Evolutionary conservation across 2,888 invertebrate species (phyloP).

Genomic region (Andrena bucephala): DNA sequence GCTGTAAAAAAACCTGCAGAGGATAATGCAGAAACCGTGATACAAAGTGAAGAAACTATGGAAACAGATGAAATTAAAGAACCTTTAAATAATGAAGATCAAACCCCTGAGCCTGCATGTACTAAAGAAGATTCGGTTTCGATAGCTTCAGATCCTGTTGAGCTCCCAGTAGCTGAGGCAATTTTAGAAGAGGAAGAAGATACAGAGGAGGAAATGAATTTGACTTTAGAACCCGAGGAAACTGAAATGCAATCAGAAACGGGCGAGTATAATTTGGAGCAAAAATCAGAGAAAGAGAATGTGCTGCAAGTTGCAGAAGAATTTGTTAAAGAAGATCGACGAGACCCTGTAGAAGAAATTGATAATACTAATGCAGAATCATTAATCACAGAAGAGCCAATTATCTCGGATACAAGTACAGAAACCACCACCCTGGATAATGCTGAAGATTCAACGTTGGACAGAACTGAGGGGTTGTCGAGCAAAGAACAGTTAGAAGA

Average conservation of each 20-base stretch:
- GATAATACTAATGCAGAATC: conserved; percentile 16
- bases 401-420: not conserved
- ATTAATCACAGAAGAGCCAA: conserved; percentile 1
- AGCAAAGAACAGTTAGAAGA: conserved; percentile 35
- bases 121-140: conserved; percentile 38
- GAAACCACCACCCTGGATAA: not conserved
- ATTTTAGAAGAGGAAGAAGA: conserved; percentile 18
- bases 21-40: not conserved
- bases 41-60: conserved; percentile 4
- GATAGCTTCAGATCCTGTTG: not conserved
- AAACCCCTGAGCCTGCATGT: conserved; percentile 4
- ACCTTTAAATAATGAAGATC: not conserved
- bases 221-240: conserved; percentile 64
- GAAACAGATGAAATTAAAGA: not conserved
- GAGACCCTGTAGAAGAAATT: conserved; percentile 14
- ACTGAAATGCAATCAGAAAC: conserved; percentile 35
- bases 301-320: conserved; percentile 27
- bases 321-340: conserved; percentile 30
- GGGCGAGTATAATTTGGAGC: conserved; percentile 10
- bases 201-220: conserved; percentile 50
- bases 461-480: conserved; percentile 11
- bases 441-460: not conserved
- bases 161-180: conserved; percentile 9
- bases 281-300: conserved; percentile 7
- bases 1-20: not conserved